These are phyloP conservation scores for Monodelphis domestica DNA, from an alignment of 2,797 vertebrate species.

Conservation along the genomic window DNA sequence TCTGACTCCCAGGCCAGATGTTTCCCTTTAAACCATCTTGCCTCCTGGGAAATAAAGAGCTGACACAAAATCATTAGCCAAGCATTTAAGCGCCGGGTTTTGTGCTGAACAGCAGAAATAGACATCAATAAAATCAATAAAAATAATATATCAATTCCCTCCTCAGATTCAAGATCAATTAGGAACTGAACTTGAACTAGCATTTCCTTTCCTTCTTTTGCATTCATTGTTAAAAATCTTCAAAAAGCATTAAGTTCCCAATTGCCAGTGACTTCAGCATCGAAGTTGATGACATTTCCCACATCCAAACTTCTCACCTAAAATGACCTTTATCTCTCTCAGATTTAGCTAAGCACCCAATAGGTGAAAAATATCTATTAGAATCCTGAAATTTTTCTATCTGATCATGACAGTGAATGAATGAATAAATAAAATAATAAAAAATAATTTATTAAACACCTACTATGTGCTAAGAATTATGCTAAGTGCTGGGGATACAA, in stretches of 20 bases:
- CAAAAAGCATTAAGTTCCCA: not conserved
- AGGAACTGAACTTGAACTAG: not conserved
- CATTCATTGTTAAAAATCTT: not conserved
- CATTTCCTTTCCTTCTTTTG: not conserved
- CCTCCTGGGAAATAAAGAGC: not conserved
- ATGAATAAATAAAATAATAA: not conserved
- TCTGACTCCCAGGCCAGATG: not conserved
- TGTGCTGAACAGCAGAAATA: not conserved
- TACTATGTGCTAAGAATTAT: not conserved
- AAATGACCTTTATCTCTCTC: not conserved
- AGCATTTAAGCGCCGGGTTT: too few relatives aligned
- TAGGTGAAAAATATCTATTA: not conserved
- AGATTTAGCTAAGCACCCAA: not conserved
- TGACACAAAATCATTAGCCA: not conserved
- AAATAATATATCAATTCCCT: not conserved
- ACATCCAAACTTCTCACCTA: not conserved
- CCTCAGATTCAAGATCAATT: not conserved
- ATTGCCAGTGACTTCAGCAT: not conserved
- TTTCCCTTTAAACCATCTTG: not conserved
- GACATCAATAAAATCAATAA: too few relatives aligned
- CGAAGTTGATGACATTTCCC: not conserved
- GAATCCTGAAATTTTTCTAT: not conserved
- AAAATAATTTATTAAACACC: not conserved
- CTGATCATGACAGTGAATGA: not conserved
- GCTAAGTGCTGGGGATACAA: not conserved